Base-by-base conservation (phyloP, 2,888 invertebrate genomes). In the Cremastobaeus sp. region DNA sequence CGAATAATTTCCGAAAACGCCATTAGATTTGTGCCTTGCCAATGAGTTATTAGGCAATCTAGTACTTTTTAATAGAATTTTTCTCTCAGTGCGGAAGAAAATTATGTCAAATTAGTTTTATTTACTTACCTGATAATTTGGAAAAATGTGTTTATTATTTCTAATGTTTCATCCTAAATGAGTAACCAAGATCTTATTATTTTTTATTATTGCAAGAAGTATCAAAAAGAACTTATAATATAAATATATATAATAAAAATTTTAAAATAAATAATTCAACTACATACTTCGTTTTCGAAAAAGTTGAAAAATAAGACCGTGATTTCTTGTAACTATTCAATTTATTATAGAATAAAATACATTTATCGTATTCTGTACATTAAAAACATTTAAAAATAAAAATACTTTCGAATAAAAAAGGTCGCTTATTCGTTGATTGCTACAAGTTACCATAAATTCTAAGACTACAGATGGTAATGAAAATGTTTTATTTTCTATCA, bases 271-370 rank as follows among this genome's bases (percentile, higher is more conserved):
- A n/a, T n/a, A n/a, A n/a, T n/a, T n/a, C 4, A 11, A 8, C 17
- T 52, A 11, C 54, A 66, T 66, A 69, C 59, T 54, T 60, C 60
- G 55, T 60, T 60, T 69, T 59, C 59, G 54, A 69, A 69, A 20
- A n/a, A 65, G 28, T 45, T 41, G n/a, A 37, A 60, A 68, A 41
- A 18, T 15, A 21, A 35, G 20, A 50, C 32, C 30, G 39, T 15
- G 12, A 18, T 45, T 62, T 62, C 69, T 62, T 54, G 52, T 70
- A 70, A 70, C 69, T 70, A 70, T 70, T 70, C 62, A 70, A 70
- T 70, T 70, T 70, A 70, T 70, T 70, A 70, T 70, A 70, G 69
- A 70, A 70, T 70, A 70, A 70, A 70, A 62, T 70, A 70, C 62
- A 70, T 70, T 70, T 62, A 62, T 70, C 41, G 47, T 70, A 70